phyloP scores from a whole-genome alignment of 2,888 invertebrate genomes.

The Aethes cnicana region DNA sequence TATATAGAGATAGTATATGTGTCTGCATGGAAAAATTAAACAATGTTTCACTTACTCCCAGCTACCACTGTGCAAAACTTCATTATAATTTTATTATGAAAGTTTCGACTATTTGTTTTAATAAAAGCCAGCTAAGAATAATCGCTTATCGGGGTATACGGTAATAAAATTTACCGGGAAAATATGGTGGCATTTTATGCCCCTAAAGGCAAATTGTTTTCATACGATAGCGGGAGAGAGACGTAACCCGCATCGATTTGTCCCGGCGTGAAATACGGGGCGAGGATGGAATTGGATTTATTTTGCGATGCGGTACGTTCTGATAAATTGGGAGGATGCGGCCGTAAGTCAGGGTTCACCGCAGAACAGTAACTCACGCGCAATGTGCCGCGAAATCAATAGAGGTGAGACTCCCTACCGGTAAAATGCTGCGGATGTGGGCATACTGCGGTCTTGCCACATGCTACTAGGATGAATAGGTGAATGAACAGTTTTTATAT shows the following conservation, averaged over 20 bases:
- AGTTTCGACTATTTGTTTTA: no score
- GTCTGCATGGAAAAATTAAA: no score
- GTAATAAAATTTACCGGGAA: slow-evolving; percentile 1
- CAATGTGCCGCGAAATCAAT: slow-evolving; percentile 81
- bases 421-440: not conserved
- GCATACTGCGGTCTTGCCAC: no score
- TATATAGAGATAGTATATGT: no score
- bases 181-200: slow-evolving; percentile 14
- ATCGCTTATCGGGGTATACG: no score
- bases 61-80: no score
- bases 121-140: no score
- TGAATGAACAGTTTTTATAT: no score
- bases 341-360: slow-evolving; percentile 68
- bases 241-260: slow-evolving; percentile 71
- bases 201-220: slow-evolving; percentile 14
- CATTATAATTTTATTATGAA: no score
- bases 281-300: slow-evolving; percentile 68
- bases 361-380: slow-evolving; percentile 69
- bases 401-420: slow-evolving; percentile 53
- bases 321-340: slow-evolving; percentile 73
- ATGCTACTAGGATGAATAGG: no score
- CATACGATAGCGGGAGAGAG: slow-evolving; percentile 37
- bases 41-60: no score
- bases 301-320: slow-evolving; percentile 71
- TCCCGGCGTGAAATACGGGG: slow-evolving; percentile 65